Base-by-base conservation (phyloP, 2,888 invertebrate genomes). In the Xestia ashworthii region DNA sequence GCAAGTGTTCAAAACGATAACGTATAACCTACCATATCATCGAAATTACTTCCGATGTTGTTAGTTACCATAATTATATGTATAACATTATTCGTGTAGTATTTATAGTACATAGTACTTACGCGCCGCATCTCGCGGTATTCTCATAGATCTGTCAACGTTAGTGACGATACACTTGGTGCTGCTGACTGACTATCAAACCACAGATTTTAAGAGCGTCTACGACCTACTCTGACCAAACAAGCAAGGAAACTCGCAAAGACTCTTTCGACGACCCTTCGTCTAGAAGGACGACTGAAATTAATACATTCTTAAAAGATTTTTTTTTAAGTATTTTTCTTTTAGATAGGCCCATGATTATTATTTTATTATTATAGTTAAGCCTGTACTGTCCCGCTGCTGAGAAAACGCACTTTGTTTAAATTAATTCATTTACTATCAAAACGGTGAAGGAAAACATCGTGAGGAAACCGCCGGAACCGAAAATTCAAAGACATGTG, bases 131-230 rank as follows among this genome's bases (percentile, higher is more conserved):
- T 83, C 87, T 81, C 88, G 87, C 84, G 87, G 82, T 88, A 89
- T 90, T 88, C 89, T 87, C 79, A 87, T 87, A 91, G 90, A 92
- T 92, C 92, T 93, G 92, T 90, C 91, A 91, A 91, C 89, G 82
- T 87, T 90, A 83, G 88, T 88, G 86, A 86, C 90, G 84, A 87
- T 71, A 83, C n/a, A 12, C 66, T 44, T 3, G 22, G 55, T 53
- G 67, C 16, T 62, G 67, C 62, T 71, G 67, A 50, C 62, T 44
- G 3, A 55, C 62, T 65, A 9, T 19, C 44, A 65, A 44, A 65
- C 65, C 41, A 11, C 41, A 1, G 12, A 19, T 14, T 22, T 41
- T 5, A 62, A 22, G 19, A 62, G 14, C 11, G 16, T 32, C 60
- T 19, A 9, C 16, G 60, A 19, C 32, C 58, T 25, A 9, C 32